Evolutionary conservation across 1,140 invertebrate genomes (phyloP).

Genomic region (Dendrolimus kikuchii): DNA sequence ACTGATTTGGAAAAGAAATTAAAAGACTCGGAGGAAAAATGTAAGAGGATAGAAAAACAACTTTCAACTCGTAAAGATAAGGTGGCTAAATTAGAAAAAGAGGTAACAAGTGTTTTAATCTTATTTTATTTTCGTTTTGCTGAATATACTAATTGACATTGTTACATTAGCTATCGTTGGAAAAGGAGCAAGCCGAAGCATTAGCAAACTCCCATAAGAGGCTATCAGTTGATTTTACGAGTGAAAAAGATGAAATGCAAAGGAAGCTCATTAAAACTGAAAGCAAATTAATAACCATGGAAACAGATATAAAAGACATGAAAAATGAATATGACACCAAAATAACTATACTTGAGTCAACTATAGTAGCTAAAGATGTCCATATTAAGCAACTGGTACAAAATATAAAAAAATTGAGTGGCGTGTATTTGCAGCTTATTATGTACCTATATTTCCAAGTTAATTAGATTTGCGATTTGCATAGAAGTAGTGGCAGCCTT

Average conservation of each 20-base stretch:
- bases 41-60: constrained; percentile 74
- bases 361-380: constrained; percentile 72
- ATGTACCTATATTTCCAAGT: background rate
- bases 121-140: background rate
- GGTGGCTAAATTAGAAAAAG: constrained; percentile 75
- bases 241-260: constrained; percentile 64
- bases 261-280: constrained; percentile 72
- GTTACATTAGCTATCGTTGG: constrained; percentile 72
- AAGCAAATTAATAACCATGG: constrained; percentile 73
- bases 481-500: no score
- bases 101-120: constrained; percentile 48
- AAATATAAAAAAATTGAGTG: background rate
- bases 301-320: constrained; percentile 73
- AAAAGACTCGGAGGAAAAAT: constrained; percentile 76
- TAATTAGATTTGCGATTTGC: no score
- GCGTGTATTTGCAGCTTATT: constrained; percentile 3
- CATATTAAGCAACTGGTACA: constrained; percentile 75
- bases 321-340: constrained; percentile 72
- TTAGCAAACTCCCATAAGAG: constrained; percentile 49
- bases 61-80: constrained; percentile 74
- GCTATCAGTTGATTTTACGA: constrained; percentile 57
- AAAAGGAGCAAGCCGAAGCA: constrained; percentile 66
- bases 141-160: constrained; percentile 1
- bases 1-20: constrained; percentile 73
- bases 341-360: constrained; percentile 72